Base-by-base conservation (phyloP, 2,113 vertebrate species). In the Oriolus oriolus region DNA sequence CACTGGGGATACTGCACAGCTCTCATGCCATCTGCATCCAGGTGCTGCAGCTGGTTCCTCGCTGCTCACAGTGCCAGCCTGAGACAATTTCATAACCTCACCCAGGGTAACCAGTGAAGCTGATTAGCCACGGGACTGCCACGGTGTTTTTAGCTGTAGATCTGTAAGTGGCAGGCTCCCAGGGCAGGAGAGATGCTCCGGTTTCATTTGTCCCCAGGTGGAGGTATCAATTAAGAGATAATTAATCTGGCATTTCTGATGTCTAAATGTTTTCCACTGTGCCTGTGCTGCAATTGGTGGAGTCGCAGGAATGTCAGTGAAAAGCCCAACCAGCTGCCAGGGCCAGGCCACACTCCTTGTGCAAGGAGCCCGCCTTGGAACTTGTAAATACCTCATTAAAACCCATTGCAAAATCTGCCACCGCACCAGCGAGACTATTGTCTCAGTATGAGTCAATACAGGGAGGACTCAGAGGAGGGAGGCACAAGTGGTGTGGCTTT, bases 201-300 rank as follows among this genome's bases (percentile, higher is more conserved):
- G 88, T 95, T 95, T 94, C 88, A 66, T 93, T 96, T 60, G 91
- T 94, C 76, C 83, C 83, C 56, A 47, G 23, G 83, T 94, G 88
- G 85, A 96, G 96, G 96, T 97, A 93, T 93, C 95, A 96, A 93
- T 97, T 95, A 97, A 81, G 90, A 75, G 68, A 64, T 92, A 93
- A 96, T 97, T 93, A 86, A 94, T 88, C 42, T 84, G 68, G 84
- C 76, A 53, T 90, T 96, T 94, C 60, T 94, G 85, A 89, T 90
- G 86, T 87, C 88, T 93, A 49, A 77, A 82, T 92, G 83, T 92
- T 96, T 96, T 96, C 85, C 90, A 86, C 63, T 7, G 60, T 64
- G 91, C 52, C 60, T 42, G 65, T 93, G 90, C 88, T 81, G 83
- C 92, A 88, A 56, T 74, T 8, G 1, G 33, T 84, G 1, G 4